A percentile compares a stretch with the other conserved stretches of the same genome.
Evolutionary conservation across 2,888 invertebrate genomes (phyloP).

Genomic region (Sipha maydis): DNA sequence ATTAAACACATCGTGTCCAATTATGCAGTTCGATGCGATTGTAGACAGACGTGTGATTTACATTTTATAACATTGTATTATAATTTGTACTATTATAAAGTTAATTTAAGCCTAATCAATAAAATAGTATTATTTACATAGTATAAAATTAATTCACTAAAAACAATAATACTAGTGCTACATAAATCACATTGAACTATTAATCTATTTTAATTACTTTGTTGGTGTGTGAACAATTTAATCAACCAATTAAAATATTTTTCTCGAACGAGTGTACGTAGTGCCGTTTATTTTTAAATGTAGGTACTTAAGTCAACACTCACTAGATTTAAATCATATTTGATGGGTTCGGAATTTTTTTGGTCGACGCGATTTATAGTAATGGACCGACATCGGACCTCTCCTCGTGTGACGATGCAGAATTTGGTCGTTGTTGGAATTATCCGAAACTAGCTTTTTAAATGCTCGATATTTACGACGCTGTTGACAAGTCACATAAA

Average conservation of each 20-base stretch:
- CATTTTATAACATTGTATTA: too few relatives aligned
- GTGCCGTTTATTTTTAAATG: neutral
- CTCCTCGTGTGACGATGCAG: neutral
- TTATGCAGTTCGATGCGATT: too few relatives aligned
- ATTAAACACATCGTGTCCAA: too few relatives aligned
- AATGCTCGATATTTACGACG: constrained; percentile 22
- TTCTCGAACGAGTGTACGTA: neutral
- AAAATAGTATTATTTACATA: too few relatives aligned
- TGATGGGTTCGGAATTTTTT: constrained; percentile 10
- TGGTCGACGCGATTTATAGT: neutral
- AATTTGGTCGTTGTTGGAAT: constrained; percentile 1
- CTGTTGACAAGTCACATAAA: constrained; percentile 29
- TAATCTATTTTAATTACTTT: neutral
- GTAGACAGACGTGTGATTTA: too few relatives aligned
- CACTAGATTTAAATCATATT: neutral
- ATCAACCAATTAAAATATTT: neutral
- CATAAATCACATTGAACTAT: neutral
- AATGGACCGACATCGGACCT: constrained; percentile 37
- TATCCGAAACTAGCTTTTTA: constrained; percentile 33
- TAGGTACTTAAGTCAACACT: neutral
- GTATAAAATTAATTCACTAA: too few relatives aligned
- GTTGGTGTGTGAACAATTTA: neutral
- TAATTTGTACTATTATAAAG: too few relatives aligned
- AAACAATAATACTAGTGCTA: neutral
- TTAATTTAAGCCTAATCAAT: too few relatives aligned